A percentile compares a stretch with the other conserved stretches of the same genome.
Evolutionary conservation across 2,888 invertebrate species (phyloP).

Genomic region (Nineta flava): DNA sequence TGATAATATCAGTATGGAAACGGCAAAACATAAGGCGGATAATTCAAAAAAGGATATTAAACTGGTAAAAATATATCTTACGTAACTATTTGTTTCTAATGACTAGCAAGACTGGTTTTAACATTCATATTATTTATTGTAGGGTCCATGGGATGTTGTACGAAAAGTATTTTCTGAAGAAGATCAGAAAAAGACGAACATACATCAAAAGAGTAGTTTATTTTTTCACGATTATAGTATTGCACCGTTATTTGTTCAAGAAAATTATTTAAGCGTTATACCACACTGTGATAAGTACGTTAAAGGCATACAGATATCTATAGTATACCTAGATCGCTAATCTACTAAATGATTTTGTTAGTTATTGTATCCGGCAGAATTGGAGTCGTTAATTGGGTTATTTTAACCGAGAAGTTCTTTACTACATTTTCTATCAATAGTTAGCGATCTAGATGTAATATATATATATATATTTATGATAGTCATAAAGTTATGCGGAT

Average conservation of each 20-base stretch:
- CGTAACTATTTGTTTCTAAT: neutral
- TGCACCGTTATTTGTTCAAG: constrained; percentile 93
- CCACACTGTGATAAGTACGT: constrained; percentile 49
- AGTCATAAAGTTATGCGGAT: neutral
- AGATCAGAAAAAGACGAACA: constrained; percentile 60
- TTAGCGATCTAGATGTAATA: too few relatives aligned
- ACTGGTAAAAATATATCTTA: constrained; percentile 35
- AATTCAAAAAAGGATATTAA: constrained; percentile 67
- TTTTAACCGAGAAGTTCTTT: too few relatives aligned
- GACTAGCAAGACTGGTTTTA: neutral
- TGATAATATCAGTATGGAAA: constrained; percentile 30
- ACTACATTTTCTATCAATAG: neutral
- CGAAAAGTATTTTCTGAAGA: constrained; percentile 72
- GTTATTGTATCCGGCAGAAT: too few relatives aligned
- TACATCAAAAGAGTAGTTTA: constrained; percentile 71
- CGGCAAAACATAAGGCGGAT: constrained; percentile 37
- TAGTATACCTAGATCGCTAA: too few relatives aligned
- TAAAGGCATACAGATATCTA: neutral
- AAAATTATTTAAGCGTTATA: constrained; percentile 79
- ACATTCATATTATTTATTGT: constrained; percentile 10
- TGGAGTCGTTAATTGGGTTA: too few relatives aligned
- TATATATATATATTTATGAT: neutral
- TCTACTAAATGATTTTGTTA: too few relatives aligned
- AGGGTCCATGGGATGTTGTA: constrained; percentile 90
- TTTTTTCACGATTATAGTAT: constrained; percentile 97